A percentile compares a stretch with the other conserved stretches of the same genome.
phyloP scores from a whole-genome alignment of 2,113 vertebrate genomes.

The Pyxicephalus adspersus region DNA sequence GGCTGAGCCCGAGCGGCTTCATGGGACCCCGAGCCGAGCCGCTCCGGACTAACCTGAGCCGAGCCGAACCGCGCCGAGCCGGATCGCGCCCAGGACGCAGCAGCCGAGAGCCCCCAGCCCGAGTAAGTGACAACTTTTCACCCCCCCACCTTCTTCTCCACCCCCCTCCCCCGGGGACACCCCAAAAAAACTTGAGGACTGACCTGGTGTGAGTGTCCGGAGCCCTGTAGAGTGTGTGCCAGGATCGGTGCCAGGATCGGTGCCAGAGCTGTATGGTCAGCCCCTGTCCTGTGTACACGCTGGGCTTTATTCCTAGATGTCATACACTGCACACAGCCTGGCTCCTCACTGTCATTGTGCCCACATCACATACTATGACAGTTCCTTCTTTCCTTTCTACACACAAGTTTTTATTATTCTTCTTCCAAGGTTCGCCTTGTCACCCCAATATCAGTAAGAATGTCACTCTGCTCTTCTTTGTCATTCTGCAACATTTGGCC shows the following conservation, averaged over 20 bases:
- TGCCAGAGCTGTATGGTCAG: neutral
- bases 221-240: neutral
- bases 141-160: constrained; percentile 14
- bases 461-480: constrained; percentile 6
- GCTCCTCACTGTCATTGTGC: constrained; percentile 15
- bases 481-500: neutral
- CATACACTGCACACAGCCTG: neutral
- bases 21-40: constrained; percentile 62
- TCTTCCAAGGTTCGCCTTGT: no score
- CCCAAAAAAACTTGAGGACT: constrained; percentile 48
- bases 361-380: neutral
- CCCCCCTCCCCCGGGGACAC: constrained; percentile 51
- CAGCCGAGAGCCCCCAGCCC: constrained; percentile 73
- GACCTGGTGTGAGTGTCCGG: constrained; percentile 54
- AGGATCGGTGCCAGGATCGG: neutral
- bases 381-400: no score
- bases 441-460: neutral
- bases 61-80: constrained; percentile 66
- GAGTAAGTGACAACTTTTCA: constrained; percentile 90
- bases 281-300: constrained; percentile 4
- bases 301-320: neutral
- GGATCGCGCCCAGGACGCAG: constrained; percentile 64
- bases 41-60: constrained; percentile 61
- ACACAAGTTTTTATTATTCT: no score
- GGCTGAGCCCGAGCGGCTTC: constrained; percentile 69